Conservation (phyloP, 2,888 invertebrate genomes). For the Drosophila picticornis region DNA sequence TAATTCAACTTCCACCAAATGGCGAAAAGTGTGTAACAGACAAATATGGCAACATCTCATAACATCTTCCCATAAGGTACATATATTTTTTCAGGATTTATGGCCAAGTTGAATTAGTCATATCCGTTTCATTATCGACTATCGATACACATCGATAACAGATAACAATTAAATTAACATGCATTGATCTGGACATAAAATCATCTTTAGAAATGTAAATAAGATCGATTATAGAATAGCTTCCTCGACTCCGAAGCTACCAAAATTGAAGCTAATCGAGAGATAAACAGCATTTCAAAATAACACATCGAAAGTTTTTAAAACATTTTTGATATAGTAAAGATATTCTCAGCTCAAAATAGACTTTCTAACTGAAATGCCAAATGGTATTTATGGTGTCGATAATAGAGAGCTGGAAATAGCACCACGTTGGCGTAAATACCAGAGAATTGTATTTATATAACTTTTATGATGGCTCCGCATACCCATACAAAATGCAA, state of each 20-base stretch:
- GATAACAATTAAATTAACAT: not conserved
- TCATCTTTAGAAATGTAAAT: not conserved
- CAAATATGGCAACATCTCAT: not conserved
- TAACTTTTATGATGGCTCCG: constrained; percentile 52
- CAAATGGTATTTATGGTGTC: constrained; percentile 28
- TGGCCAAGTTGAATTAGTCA: no score
- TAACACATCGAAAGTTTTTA: not conserved
- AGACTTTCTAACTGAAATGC: constrained; percentile 34
- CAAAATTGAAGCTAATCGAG: not conserved
- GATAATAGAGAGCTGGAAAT: constrained; percentile 27
- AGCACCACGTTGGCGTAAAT: constrained; percentile 46
- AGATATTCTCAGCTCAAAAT: constrained; percentile 7
- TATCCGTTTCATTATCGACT: not conserved
- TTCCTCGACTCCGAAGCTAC: rapidly evolving
- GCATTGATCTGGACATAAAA: not conserved
- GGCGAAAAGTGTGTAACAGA: not conserved
- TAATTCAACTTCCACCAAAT: not conserved
- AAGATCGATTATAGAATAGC: not conserved
- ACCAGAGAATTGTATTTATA: constrained; percentile 37
- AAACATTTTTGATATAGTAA: not conserved
- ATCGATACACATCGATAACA: not conserved
- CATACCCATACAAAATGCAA: not conserved
- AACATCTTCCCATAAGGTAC: no score
- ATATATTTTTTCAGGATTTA: no score
- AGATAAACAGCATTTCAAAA: not conserved